phyloP scores from a whole-genome alignment of 2,797 vertebrate genomes.

The Nannoperca obscura region DNA sequence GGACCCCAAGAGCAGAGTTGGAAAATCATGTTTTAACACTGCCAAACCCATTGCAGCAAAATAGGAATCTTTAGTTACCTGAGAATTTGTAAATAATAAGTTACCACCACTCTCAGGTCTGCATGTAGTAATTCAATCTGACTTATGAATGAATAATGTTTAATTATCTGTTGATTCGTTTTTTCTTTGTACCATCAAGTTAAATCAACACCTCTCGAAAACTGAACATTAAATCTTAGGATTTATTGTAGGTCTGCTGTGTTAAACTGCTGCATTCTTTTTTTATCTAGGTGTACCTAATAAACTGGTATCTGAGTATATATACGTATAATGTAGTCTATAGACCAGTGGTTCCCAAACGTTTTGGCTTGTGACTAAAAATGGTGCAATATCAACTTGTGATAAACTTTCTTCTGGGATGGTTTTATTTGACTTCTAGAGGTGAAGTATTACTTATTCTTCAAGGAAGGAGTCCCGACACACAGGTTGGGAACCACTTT shows the following conservation, averaged over 20 bases:
- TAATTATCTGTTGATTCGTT: not conserved
- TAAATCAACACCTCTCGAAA: not conserved
- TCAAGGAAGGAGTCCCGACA: not conserved
- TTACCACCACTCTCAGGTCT: not conserved
- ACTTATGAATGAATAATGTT: conserved; percentile 2
- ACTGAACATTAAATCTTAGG: not conserved
- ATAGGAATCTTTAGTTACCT: conserved; percentile 70
- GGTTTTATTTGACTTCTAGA: not conserved
- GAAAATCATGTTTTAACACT: conserved; percentile 74
- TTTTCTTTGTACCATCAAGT: not conserved
- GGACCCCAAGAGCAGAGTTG: conserved; percentile 47
- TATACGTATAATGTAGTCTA: not conserved
- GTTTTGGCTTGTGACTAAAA: not conserved
- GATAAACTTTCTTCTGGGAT: not conserved
- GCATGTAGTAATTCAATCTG: not conserved
- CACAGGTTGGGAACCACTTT: not conserved
- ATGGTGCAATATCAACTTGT: not conserved
- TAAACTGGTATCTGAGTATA: not conserved
- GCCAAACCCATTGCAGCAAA: conserved; percentile 71
- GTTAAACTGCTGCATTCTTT: not conserved
- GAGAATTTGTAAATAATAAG: no score
- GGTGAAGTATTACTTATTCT: not conserved
- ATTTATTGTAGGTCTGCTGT: not conserved
- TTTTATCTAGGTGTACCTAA: not conserved
- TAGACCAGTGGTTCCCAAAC: not conserved